A percentile compares a stretch with the other conserved stretches of the same genome.
Conservation (phyloP, 2,797 vertebrate species). For the Falco naumanni region DNA sequence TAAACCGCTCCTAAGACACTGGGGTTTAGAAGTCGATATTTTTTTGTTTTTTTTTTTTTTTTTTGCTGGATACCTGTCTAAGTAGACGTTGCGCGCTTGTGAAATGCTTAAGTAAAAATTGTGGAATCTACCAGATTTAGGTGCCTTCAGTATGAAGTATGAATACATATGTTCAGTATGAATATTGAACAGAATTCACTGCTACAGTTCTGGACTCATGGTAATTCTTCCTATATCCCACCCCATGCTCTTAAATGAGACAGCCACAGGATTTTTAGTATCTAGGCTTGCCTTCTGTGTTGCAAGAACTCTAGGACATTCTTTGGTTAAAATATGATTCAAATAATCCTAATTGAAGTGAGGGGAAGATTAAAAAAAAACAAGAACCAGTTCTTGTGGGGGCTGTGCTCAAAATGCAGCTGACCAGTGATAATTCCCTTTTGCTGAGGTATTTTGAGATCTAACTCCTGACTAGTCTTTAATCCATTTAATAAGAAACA, state of each 20-base stretch:
- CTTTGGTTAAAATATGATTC: neutral
- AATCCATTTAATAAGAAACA: conserved; percentile 49
- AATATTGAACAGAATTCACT: neutral
- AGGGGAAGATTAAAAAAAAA: neutral
- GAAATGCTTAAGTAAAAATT: neutral
- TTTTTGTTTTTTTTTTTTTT: no score
- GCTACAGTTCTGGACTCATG: neutral
- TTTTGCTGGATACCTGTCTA: neutral
- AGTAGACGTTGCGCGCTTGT: neutral
- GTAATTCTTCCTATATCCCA: neutral
- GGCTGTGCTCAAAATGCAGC: neutral
- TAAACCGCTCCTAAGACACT: neutral
- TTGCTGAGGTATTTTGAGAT: conserved; percentile 20
- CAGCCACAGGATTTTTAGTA: neutral
- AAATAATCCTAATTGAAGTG: neutral
- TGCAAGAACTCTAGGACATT: neutral
- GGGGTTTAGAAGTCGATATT: neutral
- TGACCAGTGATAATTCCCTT: neutral
- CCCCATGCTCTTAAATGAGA: neutral
- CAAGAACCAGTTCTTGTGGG: neutral
- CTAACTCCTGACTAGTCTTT: conserved; percentile 17
- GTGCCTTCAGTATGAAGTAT: neutral
- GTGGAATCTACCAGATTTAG: neutral
- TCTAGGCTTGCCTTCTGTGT: neutral
- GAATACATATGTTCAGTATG: no score